Percentiles rank a stretch among this genome's conserved stretches.
phyloP scores from a whole-genome alignment of 2,113 vertebrate genomes.

The Otis tarda region DNA sequence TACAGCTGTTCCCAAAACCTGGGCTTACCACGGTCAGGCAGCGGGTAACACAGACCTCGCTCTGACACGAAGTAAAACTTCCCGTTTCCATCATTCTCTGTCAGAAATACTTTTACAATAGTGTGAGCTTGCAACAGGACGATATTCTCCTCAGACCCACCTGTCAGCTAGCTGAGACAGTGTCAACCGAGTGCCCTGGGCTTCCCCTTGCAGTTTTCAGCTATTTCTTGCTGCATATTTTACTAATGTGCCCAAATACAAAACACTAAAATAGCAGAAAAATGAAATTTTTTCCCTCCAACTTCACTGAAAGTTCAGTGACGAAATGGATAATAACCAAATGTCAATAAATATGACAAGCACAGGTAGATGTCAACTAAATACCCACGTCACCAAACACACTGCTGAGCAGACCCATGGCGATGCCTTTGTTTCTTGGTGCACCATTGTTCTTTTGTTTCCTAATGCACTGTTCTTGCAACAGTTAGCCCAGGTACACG shows the following conservation, averaged over 20 bases:
- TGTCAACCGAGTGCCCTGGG: background rate
- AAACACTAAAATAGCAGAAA: background rate
- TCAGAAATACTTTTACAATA: background rate
- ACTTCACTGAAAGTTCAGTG: background rate
- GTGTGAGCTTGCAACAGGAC: too few relatives aligned
- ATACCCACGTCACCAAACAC: background rate
- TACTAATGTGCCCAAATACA: background rate
- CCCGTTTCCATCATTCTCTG: fast-evolving
- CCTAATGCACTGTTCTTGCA: background rate
- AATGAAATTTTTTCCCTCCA: fast-evolving
- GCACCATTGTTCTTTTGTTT: fast-evolving
- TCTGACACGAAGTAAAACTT: background rate
- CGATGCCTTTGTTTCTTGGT: background rate
- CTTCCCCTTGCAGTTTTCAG: background rate
- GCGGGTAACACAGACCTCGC: too few relatives aligned
- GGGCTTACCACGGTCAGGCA: fast-evolving
- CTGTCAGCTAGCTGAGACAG: too few relatives aligned
- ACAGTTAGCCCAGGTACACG: background rate
- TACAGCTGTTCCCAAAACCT: fast-evolving
- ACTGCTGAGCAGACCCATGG: fast-evolving
- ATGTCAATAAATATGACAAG: background rate
- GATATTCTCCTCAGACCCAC: background rate
- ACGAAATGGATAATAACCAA: background rate
- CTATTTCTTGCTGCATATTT: background rate
- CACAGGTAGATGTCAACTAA: background rate